Evolutionary conservation across 2,888 invertebrate genomes (phyloP).

Genomic region (Meteorus colon): DNA sequence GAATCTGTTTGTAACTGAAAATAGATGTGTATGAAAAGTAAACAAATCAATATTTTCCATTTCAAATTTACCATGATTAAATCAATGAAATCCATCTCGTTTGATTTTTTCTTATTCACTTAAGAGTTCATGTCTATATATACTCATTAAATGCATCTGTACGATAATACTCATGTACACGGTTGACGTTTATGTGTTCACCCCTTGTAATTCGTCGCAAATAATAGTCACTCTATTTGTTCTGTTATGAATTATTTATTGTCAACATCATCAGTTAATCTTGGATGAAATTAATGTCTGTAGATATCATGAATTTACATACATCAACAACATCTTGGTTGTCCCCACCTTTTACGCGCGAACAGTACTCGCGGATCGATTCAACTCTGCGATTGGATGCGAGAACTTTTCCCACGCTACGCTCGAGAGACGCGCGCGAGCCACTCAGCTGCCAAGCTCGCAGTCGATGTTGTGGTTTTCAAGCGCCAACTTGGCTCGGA

Average conservation of each 20-base stretch:
- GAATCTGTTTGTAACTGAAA: no score
- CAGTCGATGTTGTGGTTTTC: conserved; percentile 46
- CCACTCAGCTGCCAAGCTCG: conserved; percentile 23
- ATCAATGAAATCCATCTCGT: no score
- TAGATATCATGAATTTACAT: background rate
- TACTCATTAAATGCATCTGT: no score
- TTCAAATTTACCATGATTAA: no score
- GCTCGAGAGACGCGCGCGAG: conserved; percentile 13
- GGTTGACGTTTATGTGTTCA: background rate
- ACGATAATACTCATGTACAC: no score
- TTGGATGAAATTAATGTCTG: background rate
- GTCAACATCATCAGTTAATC: background rate
- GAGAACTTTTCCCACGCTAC: conserved; percentile 21
- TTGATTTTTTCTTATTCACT: no score
- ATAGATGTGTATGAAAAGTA: no score
- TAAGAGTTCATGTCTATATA: no score
- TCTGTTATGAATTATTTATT: background rate
- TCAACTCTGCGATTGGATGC: background rate
- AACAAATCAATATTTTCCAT: no score
- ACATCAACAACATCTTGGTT: conserved; percentile 20
- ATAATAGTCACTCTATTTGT: background rate
- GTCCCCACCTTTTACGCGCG: conserved; percentile 37
- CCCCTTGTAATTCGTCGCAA: background rate
- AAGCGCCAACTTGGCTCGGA: conserved; percentile 32
- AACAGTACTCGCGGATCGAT: conserved; percentile 41